Conservation (phyloP, 1,140 invertebrate genomes). For the Drosophila kohkoa region DNA sequence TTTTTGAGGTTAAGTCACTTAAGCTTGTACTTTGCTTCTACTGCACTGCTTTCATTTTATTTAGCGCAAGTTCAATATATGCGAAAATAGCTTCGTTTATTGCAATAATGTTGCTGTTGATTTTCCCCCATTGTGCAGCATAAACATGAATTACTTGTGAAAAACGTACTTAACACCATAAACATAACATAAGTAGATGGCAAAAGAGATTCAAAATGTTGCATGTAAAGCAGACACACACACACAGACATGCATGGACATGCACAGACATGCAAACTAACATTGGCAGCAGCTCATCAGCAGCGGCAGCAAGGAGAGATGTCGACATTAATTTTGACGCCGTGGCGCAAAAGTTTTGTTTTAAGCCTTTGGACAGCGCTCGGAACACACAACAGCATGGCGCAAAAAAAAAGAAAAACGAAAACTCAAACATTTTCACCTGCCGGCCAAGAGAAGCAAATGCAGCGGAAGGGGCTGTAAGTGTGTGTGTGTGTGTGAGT, state of each 20-base stretch:
- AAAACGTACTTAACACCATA: slow-evolving; percentile 70
- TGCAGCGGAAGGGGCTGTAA: slow-evolving; percentile 14
- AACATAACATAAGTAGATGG: slow-evolving; percentile 31
- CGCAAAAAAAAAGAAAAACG: slow-evolving; percentile 23
- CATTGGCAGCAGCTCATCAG: slow-evolving; percentile 30
- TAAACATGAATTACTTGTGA: slow-evolving; percentile 61
- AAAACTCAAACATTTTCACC: slow-evolving; percentile 75
- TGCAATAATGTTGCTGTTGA: neutral
- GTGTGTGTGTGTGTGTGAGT: slow-evolving; percentile 29
- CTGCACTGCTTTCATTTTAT: neutral
- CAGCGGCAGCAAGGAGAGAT: slow-evolving; percentile 42
- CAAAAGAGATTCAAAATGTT: slow-evolving; percentile 9
- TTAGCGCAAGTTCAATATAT: neutral
- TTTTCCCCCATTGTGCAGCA: slow-evolving; percentile 41
- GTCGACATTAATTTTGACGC: slow-evolving; percentile 77
- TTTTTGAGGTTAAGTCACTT: no score
- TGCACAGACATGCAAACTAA: slow-evolving; percentile 13
- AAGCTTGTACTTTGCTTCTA: no score
- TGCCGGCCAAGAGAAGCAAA: slow-evolving; percentile 55
- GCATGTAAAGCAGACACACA: slow-evolving; percentile 12
- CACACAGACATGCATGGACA: slow-evolving; percentile 13
- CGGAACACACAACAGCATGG: slow-evolving; percentile 27
- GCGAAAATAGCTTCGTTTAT: neutral
- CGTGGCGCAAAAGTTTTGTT: slow-evolving; percentile 76
- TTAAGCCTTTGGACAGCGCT: slow-evolving; percentile 78